These are phyloP conservation scores for Pluvialis apricaria DNA, from an alignment of 2,113 vertebrate species.

Conservation along the genomic window DNA sequence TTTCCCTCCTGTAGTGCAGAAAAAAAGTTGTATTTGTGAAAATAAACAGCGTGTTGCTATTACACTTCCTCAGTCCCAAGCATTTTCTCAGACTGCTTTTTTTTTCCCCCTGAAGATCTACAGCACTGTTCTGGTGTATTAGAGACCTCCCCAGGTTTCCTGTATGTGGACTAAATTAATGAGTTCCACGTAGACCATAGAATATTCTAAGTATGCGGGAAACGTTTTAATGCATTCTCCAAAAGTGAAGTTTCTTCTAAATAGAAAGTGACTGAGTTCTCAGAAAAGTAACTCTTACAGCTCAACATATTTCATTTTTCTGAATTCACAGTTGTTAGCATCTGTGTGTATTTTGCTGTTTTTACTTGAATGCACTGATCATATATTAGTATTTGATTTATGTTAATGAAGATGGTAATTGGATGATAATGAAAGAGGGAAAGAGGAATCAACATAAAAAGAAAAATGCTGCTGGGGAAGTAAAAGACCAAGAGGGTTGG, in stretches of 20 bases:
- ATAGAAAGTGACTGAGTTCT: neutral
- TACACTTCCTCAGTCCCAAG: slow-evolving; percentile 12
- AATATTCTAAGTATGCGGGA: neutral
- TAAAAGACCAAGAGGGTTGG: neutral
- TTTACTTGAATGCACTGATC: neutral
- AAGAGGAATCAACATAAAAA: neutral
- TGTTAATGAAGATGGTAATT: neutral
- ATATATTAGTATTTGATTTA: neutral
- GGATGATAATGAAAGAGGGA: neutral
- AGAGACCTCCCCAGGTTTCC: neutral
- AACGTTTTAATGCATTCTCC: neutral
- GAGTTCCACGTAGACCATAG: neutral
- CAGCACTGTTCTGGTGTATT: neutral
- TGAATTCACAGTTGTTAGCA: neutral
- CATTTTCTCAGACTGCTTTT: slow-evolving; percentile 3
- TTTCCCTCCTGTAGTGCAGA: slow-evolving; percentile 42
- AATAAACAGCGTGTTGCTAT: slow-evolving; percentile 44
- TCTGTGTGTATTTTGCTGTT: neutral
- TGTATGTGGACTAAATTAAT: neutral
- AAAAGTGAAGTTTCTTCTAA: slow-evolving; percentile 9
- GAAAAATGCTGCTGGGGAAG: neutral
- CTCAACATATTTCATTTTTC: neutral
- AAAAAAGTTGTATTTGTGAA: slow-evolving; percentile 57
- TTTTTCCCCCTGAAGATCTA: neutral
- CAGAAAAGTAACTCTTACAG: neutral